Base-by-base conservation (phyloP, 2,888 invertebrate species). In the Drosophila cyrtoloma region DNA sequence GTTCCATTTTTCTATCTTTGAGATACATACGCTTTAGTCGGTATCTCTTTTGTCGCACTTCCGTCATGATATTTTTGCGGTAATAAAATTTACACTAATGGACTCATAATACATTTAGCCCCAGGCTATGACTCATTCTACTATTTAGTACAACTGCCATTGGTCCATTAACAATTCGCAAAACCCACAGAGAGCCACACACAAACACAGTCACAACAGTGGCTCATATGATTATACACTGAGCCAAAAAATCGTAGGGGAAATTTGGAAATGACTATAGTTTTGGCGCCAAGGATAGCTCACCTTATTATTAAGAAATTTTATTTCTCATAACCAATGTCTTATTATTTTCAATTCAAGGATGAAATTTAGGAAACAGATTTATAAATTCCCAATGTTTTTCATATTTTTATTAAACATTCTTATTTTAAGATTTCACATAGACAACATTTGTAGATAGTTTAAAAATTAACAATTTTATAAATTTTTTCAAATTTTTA, bases 61-160 rank as follows among this genome's bases (percentile, higher is more conserved):
- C 77, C 66, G 47, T 64, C 77, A 81, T 67, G 37, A 56, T 56
- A 71, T 67, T 64, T 61, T 68, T 71, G 79, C 58, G 77, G 75
- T 85, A 86, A 86, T 89, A 71, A 78, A 84, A 85, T 86, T 89
- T 79, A 70, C 72, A 70, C 82, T 89, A 89, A 86, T 86, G 86
- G 82, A 81, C 59, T 52, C 82, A 74, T 81, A 86, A 87, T 70
- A 74, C 74, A 82, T 68, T 81, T 81, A 77, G 59, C 44, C 19
- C 28, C 28, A 39, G 30, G 33, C 64, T 61, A 75, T 77, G 79
- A 81, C 68, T 77, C 79, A 79, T 58, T 37, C 57, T 28, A 16
- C 32, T 44, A 16, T 58, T 42, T 22, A 12, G 22, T 9, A 16
- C 14, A n/a, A 28, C 19, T 52, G 28, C 30, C 39, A 30, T 22